Evolutionary conservation across 2,113 vertebrate genomes (phyloP).

Genomic region (Clupea harengus): DNA sequence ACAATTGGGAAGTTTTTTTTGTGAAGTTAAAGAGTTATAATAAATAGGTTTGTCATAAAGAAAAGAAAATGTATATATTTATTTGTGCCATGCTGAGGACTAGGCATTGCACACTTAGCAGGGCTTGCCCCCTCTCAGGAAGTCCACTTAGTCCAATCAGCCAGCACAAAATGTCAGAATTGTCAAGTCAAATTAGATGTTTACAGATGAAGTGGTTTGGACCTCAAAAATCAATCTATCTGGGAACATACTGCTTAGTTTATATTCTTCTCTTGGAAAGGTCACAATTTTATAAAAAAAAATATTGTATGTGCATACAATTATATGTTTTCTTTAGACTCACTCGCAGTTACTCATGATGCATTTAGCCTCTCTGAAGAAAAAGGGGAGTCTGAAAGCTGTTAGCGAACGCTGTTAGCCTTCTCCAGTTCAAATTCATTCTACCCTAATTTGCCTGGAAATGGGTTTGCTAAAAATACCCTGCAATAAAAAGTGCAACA

Average conservation of each 20-base stretch:
- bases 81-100: neutral
- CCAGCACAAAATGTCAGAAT: neutral
- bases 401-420: neutral
- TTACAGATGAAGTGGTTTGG: neutral
- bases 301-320: neutral
- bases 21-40: no score
- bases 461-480: slow-evolving; percentile 58
- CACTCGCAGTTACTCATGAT: neutral
- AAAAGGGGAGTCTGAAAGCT: neutral
- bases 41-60: no score
- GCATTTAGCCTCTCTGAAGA: slow-evolving; percentile 18
- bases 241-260: neutral
- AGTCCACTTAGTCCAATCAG: neutral
- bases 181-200: slow-evolving; percentile 7
- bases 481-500: slow-evolving; percentile 38
- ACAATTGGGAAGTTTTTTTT: no score
- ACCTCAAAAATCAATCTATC: neutral
- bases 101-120: neutral
- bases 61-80: no score
- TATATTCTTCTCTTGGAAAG: neutral
- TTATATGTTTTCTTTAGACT: neutral
- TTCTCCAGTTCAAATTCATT: slow-evolving; percentile 29
- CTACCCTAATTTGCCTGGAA: slow-evolving; percentile 47
- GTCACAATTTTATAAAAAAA: neutral
- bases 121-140: neutral